These are phyloP conservation scores for Endomychus coccineus DNA, from an alignment of 2,888 invertebrate genomes.

Conservation along the genomic window DNA sequence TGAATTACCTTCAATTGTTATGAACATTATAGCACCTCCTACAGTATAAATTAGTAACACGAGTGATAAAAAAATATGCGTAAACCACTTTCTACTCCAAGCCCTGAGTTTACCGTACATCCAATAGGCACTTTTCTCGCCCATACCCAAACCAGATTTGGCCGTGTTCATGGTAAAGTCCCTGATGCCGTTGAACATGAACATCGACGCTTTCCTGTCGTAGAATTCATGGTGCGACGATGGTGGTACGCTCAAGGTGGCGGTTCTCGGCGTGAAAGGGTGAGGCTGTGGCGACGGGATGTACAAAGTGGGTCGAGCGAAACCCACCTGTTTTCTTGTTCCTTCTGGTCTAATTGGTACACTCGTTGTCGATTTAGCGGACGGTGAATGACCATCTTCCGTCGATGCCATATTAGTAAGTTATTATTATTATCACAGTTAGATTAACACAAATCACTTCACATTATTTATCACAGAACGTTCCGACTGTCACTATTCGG, in stretches of 20 bases:
- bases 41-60: constrained; percentile 72
- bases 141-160: constrained; percentile 73
- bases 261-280: constrained; percentile 16
- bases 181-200: constrained; percentile 70
- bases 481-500: no score
- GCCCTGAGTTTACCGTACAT: constrained; percentile 69
- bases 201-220: constrained; percentile 64
- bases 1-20: constrained; percentile 73
- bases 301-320: constrained; percentile 35
- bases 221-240: constrained; percentile 42
- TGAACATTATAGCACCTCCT: constrained; percentile 74
- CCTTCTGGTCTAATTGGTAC: constrained; percentile 15
- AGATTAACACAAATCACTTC: no score
- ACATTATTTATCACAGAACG: no score
- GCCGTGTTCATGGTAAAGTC: constrained; percentile 65
- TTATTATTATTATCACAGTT: no score
- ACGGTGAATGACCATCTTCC: constrained; percentile 21
- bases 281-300: constrained; percentile 32
- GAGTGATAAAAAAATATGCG: constrained; percentile 75
- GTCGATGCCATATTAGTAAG: no score
- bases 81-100: constrained; percentile 79
- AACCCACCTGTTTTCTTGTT: constrained; percentile 27
- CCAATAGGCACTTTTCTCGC: constrained; percentile 76
- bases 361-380: constrained; percentile 19
- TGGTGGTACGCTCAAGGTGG: constrained; percentile 13